A percentile compares a stretch with the other conserved stretches of the same genome.
phyloP scores from a whole-genome alignment of 1,140 invertebrate genomes.

The Tetramorium simillimum region DNA sequence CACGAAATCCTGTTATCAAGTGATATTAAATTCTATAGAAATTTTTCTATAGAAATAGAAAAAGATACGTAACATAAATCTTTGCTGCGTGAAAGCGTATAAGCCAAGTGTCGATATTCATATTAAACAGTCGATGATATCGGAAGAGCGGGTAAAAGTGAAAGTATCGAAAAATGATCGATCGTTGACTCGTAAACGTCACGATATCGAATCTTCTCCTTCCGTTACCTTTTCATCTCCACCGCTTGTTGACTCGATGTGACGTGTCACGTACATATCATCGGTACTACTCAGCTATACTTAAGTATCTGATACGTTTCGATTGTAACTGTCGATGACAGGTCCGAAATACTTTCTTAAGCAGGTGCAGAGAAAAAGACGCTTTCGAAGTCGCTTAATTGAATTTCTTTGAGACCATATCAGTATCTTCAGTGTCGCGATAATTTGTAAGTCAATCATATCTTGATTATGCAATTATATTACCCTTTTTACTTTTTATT shows the following conservation, averaged over 20 bases:
- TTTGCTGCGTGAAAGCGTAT: background rate
- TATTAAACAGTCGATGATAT: slow-evolving; percentile 51
- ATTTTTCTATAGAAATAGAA: background rate
- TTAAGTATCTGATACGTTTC: slow-evolving; percentile 65
- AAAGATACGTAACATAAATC: background rate
- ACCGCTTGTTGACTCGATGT: slow-evolving; percentile 59
- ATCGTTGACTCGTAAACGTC: slow-evolving; percentile 66
- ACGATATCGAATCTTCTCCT: slow-evolving; percentile 64
- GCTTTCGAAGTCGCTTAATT: background rate
- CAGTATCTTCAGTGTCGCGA: background rate
- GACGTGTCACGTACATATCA: slow-evolving; percentile 47
- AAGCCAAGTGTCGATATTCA: background rate
- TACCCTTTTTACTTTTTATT: background rate
- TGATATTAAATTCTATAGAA: background rate
- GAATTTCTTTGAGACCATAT: background rate
- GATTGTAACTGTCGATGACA: slow-evolving; percentile 52
- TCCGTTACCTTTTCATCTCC: slow-evolving; percentile 65
- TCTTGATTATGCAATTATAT: slow-evolving; percentile 19
- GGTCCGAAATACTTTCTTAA: slow-evolving; percentile 27
- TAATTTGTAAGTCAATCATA: background rate
- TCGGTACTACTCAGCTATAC: slow-evolving; percentile 41
- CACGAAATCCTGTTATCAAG: background rate
- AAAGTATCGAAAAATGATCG: slow-evolving; percentile 60
- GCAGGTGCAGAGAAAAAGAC: background rate
- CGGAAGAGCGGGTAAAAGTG: slow-evolving; percentile 61